Conservation (phyloP, 2,113 vertebrate species). For the Ammospiza nelsoni region DNA sequence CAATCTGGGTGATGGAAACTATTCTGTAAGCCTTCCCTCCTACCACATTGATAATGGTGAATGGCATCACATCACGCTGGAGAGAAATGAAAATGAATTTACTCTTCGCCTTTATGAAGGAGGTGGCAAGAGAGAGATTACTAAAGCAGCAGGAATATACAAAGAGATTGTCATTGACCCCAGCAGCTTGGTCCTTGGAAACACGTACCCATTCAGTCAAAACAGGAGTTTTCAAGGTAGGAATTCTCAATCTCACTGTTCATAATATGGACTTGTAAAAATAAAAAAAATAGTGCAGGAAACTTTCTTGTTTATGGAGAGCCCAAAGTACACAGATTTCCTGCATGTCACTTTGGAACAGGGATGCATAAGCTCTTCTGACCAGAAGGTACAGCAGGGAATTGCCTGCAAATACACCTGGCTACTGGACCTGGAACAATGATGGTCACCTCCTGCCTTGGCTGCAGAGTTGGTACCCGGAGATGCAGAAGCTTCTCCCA, state of each 20-base stretch:
- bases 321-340: background rate
- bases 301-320: background rate
- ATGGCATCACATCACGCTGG: slow-evolving; percentile 85
- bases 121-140: slow-evolving; percentile 82
- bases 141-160: slow-evolving; percentile 75
- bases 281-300: background rate
- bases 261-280: background rate
- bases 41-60: slow-evolving; percentile 88
- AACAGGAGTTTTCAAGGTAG: slow-evolving; percentile 88
- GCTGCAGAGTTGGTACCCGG: background rate
- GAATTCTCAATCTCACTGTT: background rate
- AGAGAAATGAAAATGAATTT: slow-evolving; percentile 87
- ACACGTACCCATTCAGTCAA: slow-evolving; percentile 73
- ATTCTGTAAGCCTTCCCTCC: slow-evolving; percentile 80
- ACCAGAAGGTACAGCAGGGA: background rate
- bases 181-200: slow-evolving; percentile 82
- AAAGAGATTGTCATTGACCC: slow-evolving; percentile 86
- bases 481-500: background rate
- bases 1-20: slow-evolving; percentile 89
- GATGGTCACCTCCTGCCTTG: background rate
- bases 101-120: slow-evolving; percentile 84
- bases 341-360: background rate
- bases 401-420: background rate
- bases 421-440: background rate
- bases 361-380: background rate